These are phyloP conservation scores for Ylistrum balloti DNA, from an alignment of 1,140 invertebrate species.

Conservation along the genomic window DNA sequence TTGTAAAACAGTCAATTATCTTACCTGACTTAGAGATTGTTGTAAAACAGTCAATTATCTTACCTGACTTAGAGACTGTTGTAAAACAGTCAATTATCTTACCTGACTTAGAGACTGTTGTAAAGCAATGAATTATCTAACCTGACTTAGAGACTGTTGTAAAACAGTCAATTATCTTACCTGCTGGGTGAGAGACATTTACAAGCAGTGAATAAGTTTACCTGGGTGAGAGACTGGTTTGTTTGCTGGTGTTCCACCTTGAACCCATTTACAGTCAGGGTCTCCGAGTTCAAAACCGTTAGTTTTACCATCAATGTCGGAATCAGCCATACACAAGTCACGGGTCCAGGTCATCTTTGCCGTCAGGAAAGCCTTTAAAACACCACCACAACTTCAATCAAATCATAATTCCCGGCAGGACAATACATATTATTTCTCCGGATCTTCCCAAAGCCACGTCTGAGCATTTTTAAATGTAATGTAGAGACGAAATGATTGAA, in stretches of 20 bases:
- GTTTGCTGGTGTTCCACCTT: slow-evolving; percentile 43
- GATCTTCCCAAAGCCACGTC: no score
- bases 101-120: no score
- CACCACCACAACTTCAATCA: no score
- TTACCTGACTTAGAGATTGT: not conserved
- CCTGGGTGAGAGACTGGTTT: slow-evolving; percentile 45
- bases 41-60: no score
- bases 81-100: not conserved
- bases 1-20: not conserved
- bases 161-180: not conserved
- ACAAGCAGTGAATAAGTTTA: not conserved
- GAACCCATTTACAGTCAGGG: slow-evolving; percentile 60
- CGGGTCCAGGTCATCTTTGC: slow-evolving; percentile 51
- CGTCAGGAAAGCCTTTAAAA: not conserved
- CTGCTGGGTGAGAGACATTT: not conserved
- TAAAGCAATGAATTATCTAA: no score
- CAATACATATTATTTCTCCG: no score
- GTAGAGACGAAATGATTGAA: no score
- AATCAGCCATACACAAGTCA: slow-evolving; percentile 60
- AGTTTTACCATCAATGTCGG: slow-evolving; percentile 62
- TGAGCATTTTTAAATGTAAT: no score
- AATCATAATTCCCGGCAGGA: no score
- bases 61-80: no score
- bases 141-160: no score
- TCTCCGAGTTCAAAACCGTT: slow-evolving; percentile 67